These are phyloP conservation scores for Poecilobothrus nobilitatus DNA, from an alignment of 2,888 invertebrate species.

Conservation along the genomic window DNA sequence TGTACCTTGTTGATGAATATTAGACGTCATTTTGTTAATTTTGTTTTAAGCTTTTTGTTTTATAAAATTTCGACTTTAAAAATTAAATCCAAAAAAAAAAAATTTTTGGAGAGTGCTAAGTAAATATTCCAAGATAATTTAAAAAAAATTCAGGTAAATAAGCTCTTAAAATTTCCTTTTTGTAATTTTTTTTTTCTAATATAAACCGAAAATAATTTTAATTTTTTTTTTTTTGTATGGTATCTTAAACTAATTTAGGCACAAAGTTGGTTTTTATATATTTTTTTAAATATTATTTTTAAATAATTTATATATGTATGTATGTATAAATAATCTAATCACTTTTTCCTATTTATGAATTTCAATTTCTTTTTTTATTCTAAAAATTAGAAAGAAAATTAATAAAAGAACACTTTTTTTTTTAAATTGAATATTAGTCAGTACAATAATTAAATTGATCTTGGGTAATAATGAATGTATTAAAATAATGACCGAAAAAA, in stretches of 20 bases:
- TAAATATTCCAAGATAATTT: background rate
- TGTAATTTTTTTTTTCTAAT: too few species aligned
- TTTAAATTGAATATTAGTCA: too few species aligned
- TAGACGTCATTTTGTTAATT: conserved; percentile 63
- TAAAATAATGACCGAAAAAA: too few species aligned
- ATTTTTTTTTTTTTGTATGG: too few species aligned
- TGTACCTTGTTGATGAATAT: conserved; percentile 77
- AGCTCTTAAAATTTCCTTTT: background rate
- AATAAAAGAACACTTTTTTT: too few species aligned
- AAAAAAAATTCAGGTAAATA: background rate
- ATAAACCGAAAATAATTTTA: too few species aligned
- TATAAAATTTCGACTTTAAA: background rate
- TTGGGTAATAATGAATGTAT: too few species aligned
- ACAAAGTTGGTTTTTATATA: background rate
- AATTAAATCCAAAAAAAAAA: background rate
- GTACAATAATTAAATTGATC: too few species aligned
- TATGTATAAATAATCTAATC: background rate
- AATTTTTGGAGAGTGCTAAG: background rate
- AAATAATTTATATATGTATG: background rate
- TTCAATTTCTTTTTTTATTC: background rate
- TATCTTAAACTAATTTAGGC: conserved; percentile 5
- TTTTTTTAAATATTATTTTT: background rate
- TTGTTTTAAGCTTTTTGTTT: background rate
- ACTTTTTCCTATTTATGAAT: background rate
- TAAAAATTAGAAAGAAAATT: background rate